Conservation (phyloP, 2,888 invertebrate species). For the Xestia ashworthii region DNA sequence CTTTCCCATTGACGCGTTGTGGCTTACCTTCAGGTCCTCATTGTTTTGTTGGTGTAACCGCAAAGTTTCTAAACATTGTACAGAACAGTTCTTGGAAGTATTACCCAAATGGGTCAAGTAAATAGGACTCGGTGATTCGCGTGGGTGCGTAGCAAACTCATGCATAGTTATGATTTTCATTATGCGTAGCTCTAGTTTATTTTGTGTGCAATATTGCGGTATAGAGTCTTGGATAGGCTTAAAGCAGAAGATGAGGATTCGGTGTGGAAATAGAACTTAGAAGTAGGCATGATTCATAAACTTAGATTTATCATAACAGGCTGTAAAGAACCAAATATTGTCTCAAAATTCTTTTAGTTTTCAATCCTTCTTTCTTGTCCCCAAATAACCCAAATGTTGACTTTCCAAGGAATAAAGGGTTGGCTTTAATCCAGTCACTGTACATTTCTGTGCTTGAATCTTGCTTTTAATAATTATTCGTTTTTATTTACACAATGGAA, state of each 20-base stretch:
- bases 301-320: not conserved
- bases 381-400: no score
- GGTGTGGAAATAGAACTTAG: not conserved
- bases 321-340: no score
- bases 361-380: no score
- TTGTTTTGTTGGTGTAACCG: slow-evolving; percentile 34
- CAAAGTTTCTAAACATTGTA: slow-evolving; percentile 26
- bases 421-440: no score
- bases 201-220: slow-evolving; percentile 1
- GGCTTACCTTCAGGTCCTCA: slow-evolving; percentile 18
- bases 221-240: not conserved
- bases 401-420: no score
- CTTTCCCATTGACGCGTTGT: slow-evolving; percentile 7
- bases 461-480: no score
- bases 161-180: slow-evolving; percentile 30
- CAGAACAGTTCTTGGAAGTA: slow-evolving; percentile 2
- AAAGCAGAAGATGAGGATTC: not conserved
- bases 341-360: no score
- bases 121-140: slow-evolving; percentile 2
- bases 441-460: no score
- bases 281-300: not conserved
- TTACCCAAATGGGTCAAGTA: slow-evolving; percentile 11
- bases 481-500: no score
- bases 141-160: slow-evolving; percentile 8
- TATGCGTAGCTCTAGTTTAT: slow-evolving; percentile 3